phyloP scores from a whole-genome alignment of 2,113 vertebrate genomes.

The Gymnarchus niloticus region DNA sequence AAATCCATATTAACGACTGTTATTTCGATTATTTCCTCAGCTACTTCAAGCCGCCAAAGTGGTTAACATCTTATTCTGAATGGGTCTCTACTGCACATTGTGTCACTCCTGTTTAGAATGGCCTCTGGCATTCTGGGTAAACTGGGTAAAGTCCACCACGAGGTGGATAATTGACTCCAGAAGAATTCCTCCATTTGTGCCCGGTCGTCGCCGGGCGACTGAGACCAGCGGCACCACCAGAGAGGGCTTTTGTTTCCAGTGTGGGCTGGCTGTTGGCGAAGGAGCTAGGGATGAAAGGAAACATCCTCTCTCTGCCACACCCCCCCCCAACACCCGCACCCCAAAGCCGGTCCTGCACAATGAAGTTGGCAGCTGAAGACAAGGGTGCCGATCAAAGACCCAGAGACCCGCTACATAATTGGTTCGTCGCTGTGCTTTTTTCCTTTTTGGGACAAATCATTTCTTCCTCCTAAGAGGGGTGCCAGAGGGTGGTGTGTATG shows the following conservation, averaged over 20 bases:
- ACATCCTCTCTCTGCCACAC: conserved; percentile 29
- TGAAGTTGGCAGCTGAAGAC: conserved; percentile 41
- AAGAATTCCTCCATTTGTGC: conserved; percentile 61
- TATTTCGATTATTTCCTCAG: neutral
- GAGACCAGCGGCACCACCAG: conserved; percentile 41
- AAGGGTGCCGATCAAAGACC: conserved; percentile 50
- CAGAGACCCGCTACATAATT: conserved; percentile 13
- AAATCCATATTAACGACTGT: neutral
- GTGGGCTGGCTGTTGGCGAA: conserved; percentile 45
- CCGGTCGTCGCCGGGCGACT: conserved; percentile 54
- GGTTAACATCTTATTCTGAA: conserved; percentile 8
- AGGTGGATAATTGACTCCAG: conserved; percentile 60
- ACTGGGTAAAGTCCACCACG: conserved; percentile 47
- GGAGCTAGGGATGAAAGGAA: conserved; percentile 54
- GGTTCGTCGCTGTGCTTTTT: neutral
- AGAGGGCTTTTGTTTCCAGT: conserved; percentile 57
- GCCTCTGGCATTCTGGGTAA: conserved; percentile 39
- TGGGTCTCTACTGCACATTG: neutral
- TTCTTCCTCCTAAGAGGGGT: neutral
- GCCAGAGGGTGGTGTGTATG: neutral
- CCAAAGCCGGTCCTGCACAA: conserved; percentile 52
- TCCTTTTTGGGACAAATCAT: neutral
- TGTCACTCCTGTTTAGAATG: conserved; percentile 9
- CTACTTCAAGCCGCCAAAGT: conserved; percentile 7
- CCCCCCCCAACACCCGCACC: conserved; percentile 1